phyloP scores from a whole-genome alignment of 2,888 invertebrate species.

The Mesorhabditis sp. region DNA sequence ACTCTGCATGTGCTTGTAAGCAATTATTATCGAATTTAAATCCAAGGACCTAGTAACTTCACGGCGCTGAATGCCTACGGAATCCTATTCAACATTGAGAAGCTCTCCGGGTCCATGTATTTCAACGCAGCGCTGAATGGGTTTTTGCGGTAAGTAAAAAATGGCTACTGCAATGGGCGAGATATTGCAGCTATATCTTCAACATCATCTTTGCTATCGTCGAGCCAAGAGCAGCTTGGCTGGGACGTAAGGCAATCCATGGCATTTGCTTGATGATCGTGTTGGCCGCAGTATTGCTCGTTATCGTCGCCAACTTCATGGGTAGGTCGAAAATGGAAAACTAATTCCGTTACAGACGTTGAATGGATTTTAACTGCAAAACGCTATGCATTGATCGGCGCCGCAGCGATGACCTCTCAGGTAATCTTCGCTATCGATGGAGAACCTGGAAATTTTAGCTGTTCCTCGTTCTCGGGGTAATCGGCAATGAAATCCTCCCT shows the following conservation, averaged over 20 bases:
- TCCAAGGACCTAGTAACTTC: constrained; percentile 17
- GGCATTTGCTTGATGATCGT: constrained; percentile 21
- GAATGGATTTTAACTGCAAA: background rate
- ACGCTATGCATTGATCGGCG: constrained; percentile 13
- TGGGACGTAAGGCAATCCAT: constrained; percentile 9
- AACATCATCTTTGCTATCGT: background rate
- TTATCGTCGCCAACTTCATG: constrained; percentile 9
- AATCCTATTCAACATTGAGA: constrained; percentile 48
- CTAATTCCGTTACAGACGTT: background rate
- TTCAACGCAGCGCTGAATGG: constrained; percentile 23
- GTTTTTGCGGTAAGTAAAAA: background rate
- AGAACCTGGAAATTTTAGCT: constrained; percentile 5
- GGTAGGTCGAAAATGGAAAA: constrained; percentile 19
- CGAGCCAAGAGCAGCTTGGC: background rate
- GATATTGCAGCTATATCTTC: background rate
- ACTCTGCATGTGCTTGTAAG: background rate
- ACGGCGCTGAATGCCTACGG: constrained; percentile 40
- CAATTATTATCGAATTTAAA: constrained; percentile 8
- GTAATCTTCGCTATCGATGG: constrained; percentile 10
- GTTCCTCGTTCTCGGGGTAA: background rate
- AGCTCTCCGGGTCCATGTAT: constrained; percentile 38
- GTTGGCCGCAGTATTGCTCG: constrained; percentile 16
- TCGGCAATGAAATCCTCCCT: background rate
- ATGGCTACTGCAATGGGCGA: background rate
- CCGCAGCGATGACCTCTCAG: constrained; percentile 16